Base-by-base conservation (phyloP, 2,888 invertebrate genomes). In the Bugula neritina region DNA sequence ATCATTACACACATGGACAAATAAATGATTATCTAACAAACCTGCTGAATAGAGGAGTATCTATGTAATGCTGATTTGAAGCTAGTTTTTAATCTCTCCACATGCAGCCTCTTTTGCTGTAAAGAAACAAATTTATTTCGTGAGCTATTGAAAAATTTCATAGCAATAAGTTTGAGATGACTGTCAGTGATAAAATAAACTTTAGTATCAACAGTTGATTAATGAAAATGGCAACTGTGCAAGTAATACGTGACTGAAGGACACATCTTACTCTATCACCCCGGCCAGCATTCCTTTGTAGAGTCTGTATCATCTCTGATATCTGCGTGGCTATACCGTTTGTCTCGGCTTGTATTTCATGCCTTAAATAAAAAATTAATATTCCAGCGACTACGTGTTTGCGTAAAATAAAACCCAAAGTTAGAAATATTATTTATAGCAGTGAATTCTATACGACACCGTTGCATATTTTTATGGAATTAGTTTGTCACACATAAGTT, bases 1-100 rank as follows among this genome's bases (percentile, higher is more conserved):
- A n/a, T n/a, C n/a, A n/a, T n/a, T n/a, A n/a, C n/a, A n/a, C n/a
- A n/a, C n/a, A n/a, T n/a, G n/a, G n/a, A n/a, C n/a, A n/a, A n/a
- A n/a, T n/a, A n/a, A n/a, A n/a, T n/a, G n/a, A n/a, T n/a, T n/a
- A n/a, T n/a, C n/a, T 10, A 52, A 5, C 25, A n/a, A 84, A 92
- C 92, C 88, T 91, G 91, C 84, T 94, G 94, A 79, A 91, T 88
- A 27, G 87, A 85, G 69, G 91, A 89, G 82, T 92, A 93, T 80
- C 89, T 89, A 75, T 89, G 89, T 25, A 93, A 87, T 0, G 92
- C 89, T 76, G 91, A 91, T 75, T 89, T 89, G 82, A 94, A 94
- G 78, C 92, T 91, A 77, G 90, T 90, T 17, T 91, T 91, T 21
- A 94, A 87, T 78, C 92, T 89, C 77, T 92, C 92, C 72, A 92